These are phyloP conservation scores for Cryptus armator DNA, from an alignment of 2,888 invertebrate species.

Conservation along the genomic window DNA sequence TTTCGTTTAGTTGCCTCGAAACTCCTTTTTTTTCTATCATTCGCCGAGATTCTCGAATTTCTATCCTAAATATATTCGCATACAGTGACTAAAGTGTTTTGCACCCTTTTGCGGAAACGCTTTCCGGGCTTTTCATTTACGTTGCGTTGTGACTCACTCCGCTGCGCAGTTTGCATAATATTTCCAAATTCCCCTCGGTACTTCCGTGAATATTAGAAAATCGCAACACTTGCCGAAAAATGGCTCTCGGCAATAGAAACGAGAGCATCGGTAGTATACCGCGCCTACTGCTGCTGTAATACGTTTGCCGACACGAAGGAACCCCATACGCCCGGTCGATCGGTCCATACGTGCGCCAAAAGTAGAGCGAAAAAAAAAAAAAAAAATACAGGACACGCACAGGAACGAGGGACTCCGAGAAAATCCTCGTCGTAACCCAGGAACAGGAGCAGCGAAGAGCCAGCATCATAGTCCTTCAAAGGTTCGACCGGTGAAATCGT, in stretches of 20 bases:
- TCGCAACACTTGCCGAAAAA: slow-evolving; percentile 77
- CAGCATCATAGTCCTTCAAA: slow-evolving; percentile 75
- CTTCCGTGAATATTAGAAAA: slow-evolving; percentile 75
- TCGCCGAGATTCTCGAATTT: neutral
- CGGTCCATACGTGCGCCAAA: slow-evolving; percentile 31
- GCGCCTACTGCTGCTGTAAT: neutral
- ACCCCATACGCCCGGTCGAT: slow-evolving; percentile 43
- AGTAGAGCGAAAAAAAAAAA: slow-evolving; percentile 31
- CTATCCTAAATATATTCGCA: neutral
- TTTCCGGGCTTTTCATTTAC: neutral
- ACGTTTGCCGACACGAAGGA: slow-evolving; percentile 12
- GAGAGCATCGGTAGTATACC: slow-evolving; percentile 48
- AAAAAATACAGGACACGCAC: slow-evolving; percentile 43
- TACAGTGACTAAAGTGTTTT: neutral
- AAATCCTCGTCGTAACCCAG: slow-evolving; percentile 69
- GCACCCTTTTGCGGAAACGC: slow-evolving; percentile 18
- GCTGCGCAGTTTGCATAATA: slow-evolving; percentile 79
- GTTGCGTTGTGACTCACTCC: slow-evolving; percentile 51
- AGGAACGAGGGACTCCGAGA: slow-evolving; percentile 39
- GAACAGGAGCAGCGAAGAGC: slow-evolving; percentile 42
- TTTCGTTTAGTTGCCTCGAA: too few relatives aligned
- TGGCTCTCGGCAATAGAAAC: slow-evolving; percentile 65
- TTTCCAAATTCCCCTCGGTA: slow-evolving; percentile 71
- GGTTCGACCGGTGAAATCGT: slow-evolving; percentile 80
- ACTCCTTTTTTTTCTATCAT: neutral